A percentile compares a stretch with the other conserved stretches of the same genome.
Evolutionary conservation across 2,888 invertebrate genomes (phyloP).

Genomic region (Cerastis leucographa): DNA sequence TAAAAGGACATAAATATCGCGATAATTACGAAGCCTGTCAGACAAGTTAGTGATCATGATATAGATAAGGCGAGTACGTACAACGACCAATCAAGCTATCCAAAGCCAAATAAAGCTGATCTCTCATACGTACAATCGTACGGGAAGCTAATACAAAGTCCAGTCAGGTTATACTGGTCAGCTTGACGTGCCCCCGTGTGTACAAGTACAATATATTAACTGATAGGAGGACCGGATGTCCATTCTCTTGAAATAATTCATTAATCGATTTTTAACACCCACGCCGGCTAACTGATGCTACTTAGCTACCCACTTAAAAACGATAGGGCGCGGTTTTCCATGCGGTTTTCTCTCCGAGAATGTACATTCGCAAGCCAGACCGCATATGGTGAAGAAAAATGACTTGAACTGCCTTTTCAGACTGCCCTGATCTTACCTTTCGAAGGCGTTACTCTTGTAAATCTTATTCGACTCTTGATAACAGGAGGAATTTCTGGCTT

Average conservation of each 20-base stretch:
- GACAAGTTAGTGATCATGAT: background rate
- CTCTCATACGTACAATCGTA: no score
- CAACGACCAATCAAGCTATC: no score
- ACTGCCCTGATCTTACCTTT: background rate
- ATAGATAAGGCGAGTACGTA: background rate
- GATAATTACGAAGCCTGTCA: constrained; percentile 12
- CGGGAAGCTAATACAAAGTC: no score
- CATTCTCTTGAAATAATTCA: background rate
- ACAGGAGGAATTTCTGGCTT: background rate
- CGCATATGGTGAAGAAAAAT: background rate
- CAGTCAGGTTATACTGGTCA: no score
- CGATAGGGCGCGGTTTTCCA: background rate
- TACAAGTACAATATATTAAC: constrained; percentile 19
- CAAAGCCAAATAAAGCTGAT: no score
- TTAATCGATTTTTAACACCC: background rate
- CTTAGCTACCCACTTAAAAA: background rate
- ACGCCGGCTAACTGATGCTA: background rate
- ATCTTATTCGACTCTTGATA: background rate
- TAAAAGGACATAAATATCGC: constrained; percentile 18
- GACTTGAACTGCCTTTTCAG: background rate
- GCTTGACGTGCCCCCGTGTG: no score
- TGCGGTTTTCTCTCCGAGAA: background rate
- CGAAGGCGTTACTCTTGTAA: background rate
- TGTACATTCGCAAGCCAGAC: background rate
- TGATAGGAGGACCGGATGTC: constrained; percentile 15